Evolutionary conservation across 1,140 invertebrate genomes (phyloP), one percentile per base, ranked within the genome.

Genomic region (Drosophila prosaltans): DNA sequence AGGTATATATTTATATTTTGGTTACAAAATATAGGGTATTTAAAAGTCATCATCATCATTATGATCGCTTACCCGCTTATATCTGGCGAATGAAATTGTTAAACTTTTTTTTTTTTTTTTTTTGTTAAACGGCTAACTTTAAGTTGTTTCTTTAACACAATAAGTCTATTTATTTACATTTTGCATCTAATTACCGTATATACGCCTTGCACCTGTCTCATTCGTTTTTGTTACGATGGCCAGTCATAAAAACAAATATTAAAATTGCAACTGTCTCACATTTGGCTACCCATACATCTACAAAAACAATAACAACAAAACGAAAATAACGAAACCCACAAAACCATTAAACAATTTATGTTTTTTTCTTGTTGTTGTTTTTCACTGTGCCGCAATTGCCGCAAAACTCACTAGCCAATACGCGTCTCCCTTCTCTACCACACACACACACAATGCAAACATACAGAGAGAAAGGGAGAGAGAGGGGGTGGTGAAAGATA

Each of bases 271-370:
- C 61, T 62, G 66, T 76, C 64, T 70, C 73, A 67, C 64, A 76
- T 51, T 51, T 68, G 30, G 41, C 51, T 64, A 64, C 64, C 3
- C 3, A 36, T 7, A 36, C 32, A 36, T 7, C 69, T n/a, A 71
- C n/a, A 41, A 28, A 24, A 28, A 41, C 10, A 61, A 72, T 10
- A 36, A 43, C 30, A 45, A 57, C 26, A 26, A 16, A 40, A 61
- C 32, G 32, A 48, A 41, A 16, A 5, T 10, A 43, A 67, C 57
- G 62, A 69, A 66, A 51, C 16, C 24, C 40, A 68, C 68, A 43
- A 75, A 68, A 57, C 84, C 80, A 89, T 88, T 88, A 83, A 83
- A 78, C 73, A 83, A 83, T 88, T 83, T 83, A 88, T 88, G 77
- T 66, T 74, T 69, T 78, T 68, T 70, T 72, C 68, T 69, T 72